These are phyloP conservation scores for Cassiopea xamachana DNA, from an alignment of 30 jellyfish, hydroid and myxozoan genomes.

Conservation along the genomic window DNA sequence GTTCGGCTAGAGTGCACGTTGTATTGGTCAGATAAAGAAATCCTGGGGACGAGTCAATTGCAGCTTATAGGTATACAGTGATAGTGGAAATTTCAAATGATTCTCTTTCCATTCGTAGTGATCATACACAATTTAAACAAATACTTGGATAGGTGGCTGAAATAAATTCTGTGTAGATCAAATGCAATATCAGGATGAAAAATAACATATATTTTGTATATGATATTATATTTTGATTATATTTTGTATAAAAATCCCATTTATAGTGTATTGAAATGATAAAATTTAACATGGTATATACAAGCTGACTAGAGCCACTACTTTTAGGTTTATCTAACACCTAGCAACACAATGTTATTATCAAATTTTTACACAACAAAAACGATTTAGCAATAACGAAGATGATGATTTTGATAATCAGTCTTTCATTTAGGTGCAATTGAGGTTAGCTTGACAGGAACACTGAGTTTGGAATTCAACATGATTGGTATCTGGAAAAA, in stretches of 20 bases:
- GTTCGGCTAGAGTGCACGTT: slow-evolving; percentile 41
- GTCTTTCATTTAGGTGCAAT: slow-evolving; percentile 52
- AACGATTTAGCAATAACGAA: no score
- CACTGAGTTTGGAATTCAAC: slow-evolving; percentile 61
- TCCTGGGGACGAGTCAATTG: slow-evolving; percentile 44
- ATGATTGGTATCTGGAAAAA: slow-evolving; percentile 75
- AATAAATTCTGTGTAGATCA: no score
- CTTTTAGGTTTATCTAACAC: no score
- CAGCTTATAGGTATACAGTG: slow-evolving; percentile 37
- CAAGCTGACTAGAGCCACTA: no score
- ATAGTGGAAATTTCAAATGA: neutral
- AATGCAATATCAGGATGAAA: no score
- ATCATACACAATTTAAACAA: neutral
- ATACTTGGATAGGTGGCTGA: neutral
- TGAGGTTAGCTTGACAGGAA: slow-evolving; percentile 65
- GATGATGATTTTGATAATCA: no score
- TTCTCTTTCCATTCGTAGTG: no score
- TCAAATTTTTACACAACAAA: no score
- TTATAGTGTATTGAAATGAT: no score
- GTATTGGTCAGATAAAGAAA: slow-evolving; percentile 37
- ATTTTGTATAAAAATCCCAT: no score
- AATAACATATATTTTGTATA: no score
- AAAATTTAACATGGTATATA: neutral
- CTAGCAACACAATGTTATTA: no score
- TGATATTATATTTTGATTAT: neutral